A percentile compares a stretch with the other conserved stretches of the same genome.
Conservation (phyloP, 2,888 invertebrate genomes). For the Drosophila atroscutellata region DNA sequence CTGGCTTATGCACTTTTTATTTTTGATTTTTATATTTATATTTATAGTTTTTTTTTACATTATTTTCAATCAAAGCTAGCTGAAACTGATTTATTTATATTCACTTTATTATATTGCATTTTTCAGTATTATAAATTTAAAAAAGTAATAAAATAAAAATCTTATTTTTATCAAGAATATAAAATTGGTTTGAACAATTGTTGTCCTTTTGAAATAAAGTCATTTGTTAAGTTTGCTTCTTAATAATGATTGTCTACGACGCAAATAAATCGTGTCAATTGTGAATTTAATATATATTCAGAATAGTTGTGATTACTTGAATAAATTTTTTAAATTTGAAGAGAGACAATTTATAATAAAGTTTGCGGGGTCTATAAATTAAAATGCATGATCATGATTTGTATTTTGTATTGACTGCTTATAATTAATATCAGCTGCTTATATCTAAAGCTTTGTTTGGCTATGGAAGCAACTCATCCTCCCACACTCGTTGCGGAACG, state of each 20-base stretch:
- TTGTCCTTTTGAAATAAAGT: not conserved
- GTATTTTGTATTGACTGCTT: constrained; percentile 16
- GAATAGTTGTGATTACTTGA: not conserved
- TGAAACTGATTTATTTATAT: not conserved
- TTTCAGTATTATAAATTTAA: not conserved
- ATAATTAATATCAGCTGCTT: constrained; percentile 27
- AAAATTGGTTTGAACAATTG: not conserved
- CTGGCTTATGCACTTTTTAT: not conserved
- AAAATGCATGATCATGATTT: constrained; percentile 50
- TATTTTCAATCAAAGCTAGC: not conserved
- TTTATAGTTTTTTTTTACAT: not conserved
- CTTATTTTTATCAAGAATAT: rapidly evolving
- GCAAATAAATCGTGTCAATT: not conserved
- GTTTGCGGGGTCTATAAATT: constrained; percentile 11
- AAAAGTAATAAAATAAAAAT: not conserved
- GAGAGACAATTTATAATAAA: not conserved
- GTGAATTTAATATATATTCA: not conserved
- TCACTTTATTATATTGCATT: not conserved
- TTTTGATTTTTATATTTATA: not conserved
- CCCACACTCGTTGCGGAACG: constrained; percentile 41
- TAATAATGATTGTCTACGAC: not conserved
- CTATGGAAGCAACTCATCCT: constrained; percentile 34
- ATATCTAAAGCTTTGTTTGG: constrained; percentile 19
- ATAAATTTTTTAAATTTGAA: not conserved
- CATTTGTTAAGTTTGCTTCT: not conserved